Evolutionary conservation across 2,888 invertebrate species (phyloP).

Genomic region (Ethmia dodecea): DNA sequence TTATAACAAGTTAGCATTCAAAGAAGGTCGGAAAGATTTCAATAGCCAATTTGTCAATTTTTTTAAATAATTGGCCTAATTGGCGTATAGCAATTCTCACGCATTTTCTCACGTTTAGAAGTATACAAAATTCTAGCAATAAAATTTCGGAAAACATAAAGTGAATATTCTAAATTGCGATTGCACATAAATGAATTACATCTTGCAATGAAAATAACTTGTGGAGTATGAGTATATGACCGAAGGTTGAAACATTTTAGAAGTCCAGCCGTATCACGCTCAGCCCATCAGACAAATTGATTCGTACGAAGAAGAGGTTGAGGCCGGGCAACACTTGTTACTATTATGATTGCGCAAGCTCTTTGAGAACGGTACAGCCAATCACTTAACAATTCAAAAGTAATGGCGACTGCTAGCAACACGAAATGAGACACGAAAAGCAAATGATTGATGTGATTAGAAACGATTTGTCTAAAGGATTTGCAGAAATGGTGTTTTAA

Average conservation of each 20-base stretch:
- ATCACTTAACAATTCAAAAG: conserved; percentile 12
- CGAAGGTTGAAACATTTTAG: conserved; percentile 13
- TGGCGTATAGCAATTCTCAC: conserved; percentile 36
- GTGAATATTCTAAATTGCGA: background rate
- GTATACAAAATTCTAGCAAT: background rate
- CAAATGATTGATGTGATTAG: background rate
- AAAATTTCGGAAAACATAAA: background rate
- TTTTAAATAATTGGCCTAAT: conserved; percentile 41
- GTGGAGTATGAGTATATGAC: conserved; percentile 5
- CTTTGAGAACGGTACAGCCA: conserved; percentile 10
- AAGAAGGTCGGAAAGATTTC: conserved; percentile 50
- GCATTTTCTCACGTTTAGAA: conserved; percentile 33
- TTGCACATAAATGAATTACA: conserved; percentile 5
- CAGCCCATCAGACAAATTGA: conserved; percentile 17
- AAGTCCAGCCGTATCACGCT: conserved; percentile 9
- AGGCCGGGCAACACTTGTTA: conserved; percentile 17
- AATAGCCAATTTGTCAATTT: conserved; percentile 46
- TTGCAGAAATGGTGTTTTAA: no score
- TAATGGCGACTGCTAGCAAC: background rate
- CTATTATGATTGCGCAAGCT: conserved; percentile 17
- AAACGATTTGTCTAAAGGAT: no score
- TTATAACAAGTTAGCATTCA: conserved; percentile 19
- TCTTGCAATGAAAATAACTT: conserved; percentile 4
- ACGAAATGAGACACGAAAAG: no score
- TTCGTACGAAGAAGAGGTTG: conserved; percentile 19